Percentiles rank a stretch among this genome's conserved stretches.
Conservation (phyloP, 2,113 vertebrate species). For the Cricetomys ansorgei region DNA sequence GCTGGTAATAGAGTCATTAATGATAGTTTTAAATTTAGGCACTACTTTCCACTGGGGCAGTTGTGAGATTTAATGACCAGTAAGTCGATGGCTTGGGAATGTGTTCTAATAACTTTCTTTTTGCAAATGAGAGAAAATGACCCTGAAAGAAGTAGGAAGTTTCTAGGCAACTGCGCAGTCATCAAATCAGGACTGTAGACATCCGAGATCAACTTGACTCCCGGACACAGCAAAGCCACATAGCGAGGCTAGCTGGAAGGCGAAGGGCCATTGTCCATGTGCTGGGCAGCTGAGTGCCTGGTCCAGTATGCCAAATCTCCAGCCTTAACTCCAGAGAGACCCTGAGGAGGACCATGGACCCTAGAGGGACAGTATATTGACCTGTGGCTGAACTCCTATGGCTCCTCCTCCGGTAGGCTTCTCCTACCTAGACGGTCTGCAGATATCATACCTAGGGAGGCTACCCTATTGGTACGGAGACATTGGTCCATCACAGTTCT, state of each 20-base stretch:
- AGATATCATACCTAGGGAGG: no score
- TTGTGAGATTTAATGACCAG: constrained; percentile 38
- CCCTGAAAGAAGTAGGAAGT: neutral
- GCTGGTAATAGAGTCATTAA: constrained; percentile 30
- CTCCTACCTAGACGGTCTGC: neutral
- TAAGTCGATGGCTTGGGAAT: constrained; percentile 45
- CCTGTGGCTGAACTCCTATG: neutral
- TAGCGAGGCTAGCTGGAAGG: neutral
- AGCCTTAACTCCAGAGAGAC: neutral
- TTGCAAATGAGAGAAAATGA: constrained; percentile 59
- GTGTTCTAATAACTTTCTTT: constrained; percentile 51
- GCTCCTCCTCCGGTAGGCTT: neutral
- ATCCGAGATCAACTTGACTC: neutral
- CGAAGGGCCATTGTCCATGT: neutral
- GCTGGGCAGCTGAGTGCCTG: neutral
- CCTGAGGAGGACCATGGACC: neutral
- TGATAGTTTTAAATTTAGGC: constrained; percentile 37
- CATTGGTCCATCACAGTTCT: neutral
- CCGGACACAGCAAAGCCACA: neutral
- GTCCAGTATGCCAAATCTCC: neutral
- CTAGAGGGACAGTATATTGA: neutral
- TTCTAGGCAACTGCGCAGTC: neutral
- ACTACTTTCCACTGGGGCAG: neutral
- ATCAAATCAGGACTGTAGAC: neutral
- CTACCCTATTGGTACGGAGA: neutral